A percentile compares a stretch with the other conserved stretches of the same genome.
phyloP scores from a whole-genome alignment of 1,140 invertebrate genomes.

The Alviniconcha marisindica region DNA sequence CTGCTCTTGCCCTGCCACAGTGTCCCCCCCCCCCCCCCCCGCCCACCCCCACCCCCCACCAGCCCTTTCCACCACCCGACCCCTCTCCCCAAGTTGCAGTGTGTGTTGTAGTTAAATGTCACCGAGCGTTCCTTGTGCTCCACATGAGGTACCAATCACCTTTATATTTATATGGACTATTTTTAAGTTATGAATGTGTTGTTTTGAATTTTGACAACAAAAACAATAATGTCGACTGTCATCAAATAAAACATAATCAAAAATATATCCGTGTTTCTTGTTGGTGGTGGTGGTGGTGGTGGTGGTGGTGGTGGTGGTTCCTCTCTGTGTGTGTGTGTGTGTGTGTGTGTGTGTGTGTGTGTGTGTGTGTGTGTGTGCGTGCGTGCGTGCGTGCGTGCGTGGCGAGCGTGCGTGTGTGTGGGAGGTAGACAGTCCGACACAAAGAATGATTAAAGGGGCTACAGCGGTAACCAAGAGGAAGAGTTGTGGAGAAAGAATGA shows the following conservation, averaged over 20 bases:
- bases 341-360: conserved; percentile 10
- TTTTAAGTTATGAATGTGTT: conserved; percentile 48
- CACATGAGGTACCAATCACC: conserved; percentile 34
- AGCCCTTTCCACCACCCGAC: no score
- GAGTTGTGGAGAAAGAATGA: no score
- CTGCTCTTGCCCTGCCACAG: neutral
- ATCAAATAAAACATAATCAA: conserved; percentile 46
- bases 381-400: neutral
- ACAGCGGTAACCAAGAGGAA: no score
- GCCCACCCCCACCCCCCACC: neutral
- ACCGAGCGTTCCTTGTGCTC: neutral
- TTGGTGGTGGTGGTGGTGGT: no score
- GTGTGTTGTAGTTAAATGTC: no score
- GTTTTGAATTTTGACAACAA: conserved; percentile 35
- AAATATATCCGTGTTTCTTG: conserved; percentile 26
- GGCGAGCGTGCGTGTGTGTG: no score
- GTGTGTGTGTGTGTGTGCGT: neutral
- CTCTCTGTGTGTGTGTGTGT: conserved; percentile 7
- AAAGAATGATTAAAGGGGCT: no score
- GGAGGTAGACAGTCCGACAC: no score
- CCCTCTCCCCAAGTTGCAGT: no score
- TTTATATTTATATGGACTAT: conserved; percentile 45
- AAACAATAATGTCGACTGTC: conserved; percentile 46
- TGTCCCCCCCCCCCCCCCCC: neutral
- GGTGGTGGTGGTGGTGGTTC: neutral